phyloP scores from a whole-genome alignment of 2,888 invertebrate species.

The Agrotis ipsilon region DNA sequence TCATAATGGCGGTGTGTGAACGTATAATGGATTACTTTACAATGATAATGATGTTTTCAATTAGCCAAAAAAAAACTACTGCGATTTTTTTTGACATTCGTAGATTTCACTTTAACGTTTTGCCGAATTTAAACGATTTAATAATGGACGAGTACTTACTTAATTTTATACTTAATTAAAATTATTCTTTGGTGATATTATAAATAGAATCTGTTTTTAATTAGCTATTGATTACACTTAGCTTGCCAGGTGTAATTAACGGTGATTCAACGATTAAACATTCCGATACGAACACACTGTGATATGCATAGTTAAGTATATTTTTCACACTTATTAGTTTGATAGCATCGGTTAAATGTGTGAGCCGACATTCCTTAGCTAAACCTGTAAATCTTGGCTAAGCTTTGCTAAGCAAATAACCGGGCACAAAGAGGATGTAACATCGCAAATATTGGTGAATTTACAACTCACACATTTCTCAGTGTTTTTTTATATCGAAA shows the following conservation, averaged over 20 bases:
- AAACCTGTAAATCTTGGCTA: constrained; percentile 1
- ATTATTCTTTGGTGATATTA: background rate
- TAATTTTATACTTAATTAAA: too few species aligned
- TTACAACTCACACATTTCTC: too few species aligned
- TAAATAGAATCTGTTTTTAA: background rate
- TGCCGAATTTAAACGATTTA: background rate
- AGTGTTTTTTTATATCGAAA: too few species aligned
- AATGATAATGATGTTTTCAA: constrained; percentile 27
- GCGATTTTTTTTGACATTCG: too few species aligned
- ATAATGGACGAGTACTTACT: too few species aligned
- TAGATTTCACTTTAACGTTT: background rate
- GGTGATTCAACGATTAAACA: constrained; percentile 33
- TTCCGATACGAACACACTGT: background rate
- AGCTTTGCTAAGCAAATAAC: background rate
- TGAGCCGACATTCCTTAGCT: constrained; percentile 13
- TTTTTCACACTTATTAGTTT: constrained; percentile 15
- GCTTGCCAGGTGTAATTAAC: constrained; percentile 6
- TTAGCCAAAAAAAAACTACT: constrained; percentile 5
- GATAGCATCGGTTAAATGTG: constrained; percentile 15
- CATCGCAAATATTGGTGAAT: background rate
- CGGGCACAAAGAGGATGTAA: too few species aligned
- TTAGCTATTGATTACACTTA: constrained; percentile 7
- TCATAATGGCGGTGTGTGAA: constrained; percentile 32
- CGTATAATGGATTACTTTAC: constrained; percentile 35
- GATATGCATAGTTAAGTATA: constrained; percentile 18